Evolutionary conservation across 1,140 invertebrate genomes (phyloP).

Genomic region (Copidosoma floridanum): DNA sequence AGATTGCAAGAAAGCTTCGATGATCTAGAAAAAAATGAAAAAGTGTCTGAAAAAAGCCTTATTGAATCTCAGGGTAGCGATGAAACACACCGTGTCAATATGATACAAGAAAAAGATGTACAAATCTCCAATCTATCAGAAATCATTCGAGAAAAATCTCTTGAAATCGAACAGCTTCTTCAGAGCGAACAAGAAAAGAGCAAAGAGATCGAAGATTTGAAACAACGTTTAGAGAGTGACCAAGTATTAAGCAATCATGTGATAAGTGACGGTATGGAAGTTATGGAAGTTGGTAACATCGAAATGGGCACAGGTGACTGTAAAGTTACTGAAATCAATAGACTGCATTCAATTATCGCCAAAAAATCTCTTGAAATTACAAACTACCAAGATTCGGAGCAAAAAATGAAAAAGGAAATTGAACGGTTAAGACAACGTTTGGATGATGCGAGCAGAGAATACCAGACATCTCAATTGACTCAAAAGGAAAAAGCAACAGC

Average conservation of each 20-base stretch:
- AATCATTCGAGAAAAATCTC: background rate
- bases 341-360: background rate
- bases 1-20: background rate
- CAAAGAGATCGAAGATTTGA: background rate
- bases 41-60: background rate
- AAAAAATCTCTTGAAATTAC: background rate
- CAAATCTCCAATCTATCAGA: background rate
- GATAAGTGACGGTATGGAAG: too few relatives aligned
- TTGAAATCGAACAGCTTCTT: background rate
- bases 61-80: too few relatives aligned
- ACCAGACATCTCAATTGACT: conserved; percentile 12
- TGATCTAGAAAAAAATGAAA: background rate
- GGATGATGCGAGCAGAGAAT: background rate
- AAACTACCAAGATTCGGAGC: background rate
- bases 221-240: background rate
- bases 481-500: background rate
- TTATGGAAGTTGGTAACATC: too few relatives aligned
- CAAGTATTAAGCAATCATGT: too few relatives aligned
- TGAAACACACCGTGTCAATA: conserved; percentile 1
- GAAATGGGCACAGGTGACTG: background rate
- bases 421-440: conserved; percentile 4
- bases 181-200: background rate
- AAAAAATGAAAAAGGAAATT: background rate
- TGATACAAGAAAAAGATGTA: conserved; percentile 4
- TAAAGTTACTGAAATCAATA: background rate